A percentile compares a stretch with the other conserved stretches of the same genome.
Evolutionary conservation across 2,888 invertebrate genomes (phyloP).

Genomic region (Pemphredon lugubris): DNA sequence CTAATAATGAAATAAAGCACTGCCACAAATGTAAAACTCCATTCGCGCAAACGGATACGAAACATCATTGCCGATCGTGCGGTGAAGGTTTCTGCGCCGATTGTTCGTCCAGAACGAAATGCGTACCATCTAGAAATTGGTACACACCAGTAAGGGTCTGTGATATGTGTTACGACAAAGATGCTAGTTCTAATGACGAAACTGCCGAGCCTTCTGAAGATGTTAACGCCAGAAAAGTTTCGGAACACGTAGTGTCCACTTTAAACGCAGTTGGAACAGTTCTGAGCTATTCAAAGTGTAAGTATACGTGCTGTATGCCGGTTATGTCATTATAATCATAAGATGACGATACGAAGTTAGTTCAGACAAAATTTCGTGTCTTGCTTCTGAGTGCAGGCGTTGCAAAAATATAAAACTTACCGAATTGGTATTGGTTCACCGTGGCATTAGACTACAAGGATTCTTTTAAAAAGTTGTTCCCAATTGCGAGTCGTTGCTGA

Average conservation of each 20-base stretch:
- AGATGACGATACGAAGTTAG: too few species aligned
- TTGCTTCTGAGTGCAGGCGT: too few species aligned
- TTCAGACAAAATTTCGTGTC: too few species aligned
- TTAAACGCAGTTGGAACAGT: conserved; percentile 87
- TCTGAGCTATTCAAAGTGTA: conserved; percentile 88
- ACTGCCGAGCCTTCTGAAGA: conserved; percentile 77
- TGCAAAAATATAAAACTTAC: too few species aligned
- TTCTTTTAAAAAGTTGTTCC: too few species aligned
- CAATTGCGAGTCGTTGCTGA: too few species aligned
- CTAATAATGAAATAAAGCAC: conserved; percentile 87
- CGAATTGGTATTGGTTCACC: too few species aligned
- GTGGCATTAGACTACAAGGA: too few species aligned
- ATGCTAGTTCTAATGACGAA: conserved; percentile 75
- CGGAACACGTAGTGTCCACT: conserved; percentile 88
- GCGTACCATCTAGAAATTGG: conserved; percentile 90
- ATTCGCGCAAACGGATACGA: conserved; percentile 83
- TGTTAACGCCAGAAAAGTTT: conserved; percentile 84
- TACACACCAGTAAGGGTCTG: conserved; percentile 88
- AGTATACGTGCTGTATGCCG: conserved; percentile 47
- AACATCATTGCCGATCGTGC: conserved; percentile 90
- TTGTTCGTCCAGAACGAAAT: conserved; percentile 86
- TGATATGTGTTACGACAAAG: conserved; percentile 84
- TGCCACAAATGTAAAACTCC: conserved; percentile 86
- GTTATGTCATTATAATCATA: not conserved
- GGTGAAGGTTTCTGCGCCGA: conserved; percentile 90